Evolutionary conservation across 2,113 vertebrate genomes (phyloP), one percentile per base, ranked within the genome.

Genomic region (Noturus placidus): DNA sequence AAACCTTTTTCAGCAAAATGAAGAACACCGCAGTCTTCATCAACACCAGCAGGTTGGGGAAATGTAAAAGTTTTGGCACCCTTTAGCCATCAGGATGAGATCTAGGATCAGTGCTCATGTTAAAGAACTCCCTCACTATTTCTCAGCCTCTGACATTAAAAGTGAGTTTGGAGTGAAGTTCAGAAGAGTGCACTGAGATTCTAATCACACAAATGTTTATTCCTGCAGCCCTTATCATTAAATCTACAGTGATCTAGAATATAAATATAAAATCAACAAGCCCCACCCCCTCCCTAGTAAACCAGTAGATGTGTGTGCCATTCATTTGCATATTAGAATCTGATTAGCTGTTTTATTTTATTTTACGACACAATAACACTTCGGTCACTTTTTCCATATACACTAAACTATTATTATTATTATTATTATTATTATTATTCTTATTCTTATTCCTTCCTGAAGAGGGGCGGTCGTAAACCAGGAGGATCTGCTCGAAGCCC

Each of bases 381-480:
- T 30, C 4, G 30, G n/a, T 35, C 19, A 54, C 52, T 54, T 54
- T 9, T 50, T 50, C 50, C 9, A 50, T 10, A 50, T 10, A 10
- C 50, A 30, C 25, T 67, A 25, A 63, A 63, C 56, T 61, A 63
- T 14, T 57, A 20, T 17, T n/a, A 46, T 19, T 25, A 0, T 83
- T 67, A 46, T 4, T 19, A 57, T 65, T 20, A 50, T 59, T 59
- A 13, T 33, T 61, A 65, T 15, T 50, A 22, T 13, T 30, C 27
- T 27, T 19, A 0, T 84, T 63, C 35, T 3, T 89, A 17, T 81
- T 80, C 27, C 33, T 57, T 57, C n/a, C 86, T 90, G 70, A 46
- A 95, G 95, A 77, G 94, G 94, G n/a, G 82, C 91, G 7, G 91
- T 95, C 57, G 95, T 95, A 90, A 95, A 95, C 87, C 94, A 95